These are phyloP conservation scores for Liasis olivaceus DNA, from an alignment of 2,797 vertebrate species.

Conservation along the genomic window DNA sequence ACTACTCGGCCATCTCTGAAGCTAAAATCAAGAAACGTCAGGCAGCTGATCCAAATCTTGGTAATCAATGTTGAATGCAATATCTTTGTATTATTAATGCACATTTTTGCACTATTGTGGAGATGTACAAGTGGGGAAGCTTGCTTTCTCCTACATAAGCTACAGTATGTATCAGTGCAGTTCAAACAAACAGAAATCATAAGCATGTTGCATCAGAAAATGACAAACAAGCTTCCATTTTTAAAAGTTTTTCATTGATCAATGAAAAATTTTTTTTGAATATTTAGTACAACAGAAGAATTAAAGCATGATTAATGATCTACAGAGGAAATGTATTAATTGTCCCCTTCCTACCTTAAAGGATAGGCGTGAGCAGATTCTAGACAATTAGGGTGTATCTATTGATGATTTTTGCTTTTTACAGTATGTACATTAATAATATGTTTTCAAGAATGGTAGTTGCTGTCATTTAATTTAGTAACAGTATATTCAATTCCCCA, in stretches of 20 bases:
- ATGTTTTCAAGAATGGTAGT: neutral
- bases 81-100: neutral
- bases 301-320: neutral
- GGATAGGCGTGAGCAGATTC: neutral
- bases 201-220: neutral
- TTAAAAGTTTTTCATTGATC: neutral
- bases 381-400: neutral
- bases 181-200: neutral
- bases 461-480: neutral
- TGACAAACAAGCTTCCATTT: neutral
- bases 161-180: neutral
- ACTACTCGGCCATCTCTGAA: conserved; percentile 78
- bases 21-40: conserved; percentile 81
- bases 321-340: neutral
- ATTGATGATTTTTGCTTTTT: neutral
- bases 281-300: neutral
- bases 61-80: conserved; percentile 50
- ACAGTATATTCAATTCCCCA: neutral
- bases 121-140: neutral
- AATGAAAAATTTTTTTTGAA: neutral
- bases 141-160: neutral
- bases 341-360: neutral
- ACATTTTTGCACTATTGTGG: neutral
- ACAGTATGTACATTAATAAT: neutral
- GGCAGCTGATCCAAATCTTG: conserved; percentile 74